Conservation (phyloP, 2,888 invertebrate genomes). For the Polyploca ridens region DNA sequence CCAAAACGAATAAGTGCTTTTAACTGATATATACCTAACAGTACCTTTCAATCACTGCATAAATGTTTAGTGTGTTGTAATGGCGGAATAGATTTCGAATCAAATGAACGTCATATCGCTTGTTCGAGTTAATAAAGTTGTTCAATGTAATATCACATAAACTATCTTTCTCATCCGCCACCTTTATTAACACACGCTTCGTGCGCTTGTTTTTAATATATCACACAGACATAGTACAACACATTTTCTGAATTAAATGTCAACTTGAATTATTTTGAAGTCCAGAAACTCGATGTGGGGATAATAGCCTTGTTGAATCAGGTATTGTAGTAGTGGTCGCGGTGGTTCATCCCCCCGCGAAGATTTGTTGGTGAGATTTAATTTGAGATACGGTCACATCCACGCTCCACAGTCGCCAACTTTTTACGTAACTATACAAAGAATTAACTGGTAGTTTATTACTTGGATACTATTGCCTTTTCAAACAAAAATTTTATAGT, state of each 20-base stretch:
- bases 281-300: neutral
- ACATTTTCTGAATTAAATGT: neutral
- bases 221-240: neutral
- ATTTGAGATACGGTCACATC: slow-evolving; percentile 80
- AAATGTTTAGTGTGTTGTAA: too few species aligned
- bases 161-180: too few species aligned
- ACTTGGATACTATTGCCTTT: slow-evolving; percentile 37
- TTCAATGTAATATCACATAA: too few species aligned
- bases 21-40: too few species aligned
- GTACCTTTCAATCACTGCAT: too few species aligned
- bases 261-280: neutral
- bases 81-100: too few species aligned
- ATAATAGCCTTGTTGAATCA: slow-evolving; percentile 10
- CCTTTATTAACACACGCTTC: too few species aligned
- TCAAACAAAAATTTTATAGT: too few species aligned
- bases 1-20: too few species aligned
- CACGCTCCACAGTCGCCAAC: slow-evolving; percentile 70
- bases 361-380: slow-evolving; percentile 82
- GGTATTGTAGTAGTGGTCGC: slow-evolving; percentile 48
- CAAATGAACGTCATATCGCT: too few species aligned
- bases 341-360: slow-evolving; percentile 67
- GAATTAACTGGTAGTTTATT: slow-evolving; percentile 67
- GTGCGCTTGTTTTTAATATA: too few species aligned
- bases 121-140: too few species aligned
- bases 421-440: slow-evolving; percentile 66